Conservation (phyloP, 2,113 vertebrate genomes). For the Cinclus mexicanus region DNA sequence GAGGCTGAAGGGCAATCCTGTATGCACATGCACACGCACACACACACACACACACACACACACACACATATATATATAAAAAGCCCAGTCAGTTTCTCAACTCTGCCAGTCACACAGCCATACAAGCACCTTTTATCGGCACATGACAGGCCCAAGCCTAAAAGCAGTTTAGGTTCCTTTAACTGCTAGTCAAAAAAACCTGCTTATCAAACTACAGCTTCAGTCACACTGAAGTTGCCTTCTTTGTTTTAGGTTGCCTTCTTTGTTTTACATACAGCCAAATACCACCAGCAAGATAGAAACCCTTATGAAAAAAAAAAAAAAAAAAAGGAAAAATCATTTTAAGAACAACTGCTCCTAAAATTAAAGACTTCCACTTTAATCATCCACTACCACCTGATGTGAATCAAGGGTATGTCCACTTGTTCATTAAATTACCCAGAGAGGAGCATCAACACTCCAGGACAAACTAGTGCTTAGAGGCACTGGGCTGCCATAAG, state of each 20-base stretch:
- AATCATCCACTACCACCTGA: too few species aligned
- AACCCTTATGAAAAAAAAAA: not conserved
- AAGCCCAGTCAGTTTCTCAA: not conserved
- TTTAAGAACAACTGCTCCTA: not conserved
- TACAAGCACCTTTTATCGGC: not conserved
- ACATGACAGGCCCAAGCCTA: not conserved
- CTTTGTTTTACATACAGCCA: not conserved
- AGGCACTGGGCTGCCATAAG: not conserved
- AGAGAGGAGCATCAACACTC: accelerated
- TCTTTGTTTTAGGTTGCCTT: not conserved
- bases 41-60: too few species aligned
- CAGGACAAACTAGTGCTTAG: not conserved
- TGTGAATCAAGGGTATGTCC: not conserved
- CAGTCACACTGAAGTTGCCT: not conserved
- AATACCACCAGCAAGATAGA: not conserved
- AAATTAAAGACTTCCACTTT: not conserved
- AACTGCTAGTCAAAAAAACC: not conserved
- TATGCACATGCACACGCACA: too few species aligned
- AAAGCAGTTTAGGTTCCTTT: not conserved
- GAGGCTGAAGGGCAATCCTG: not conserved
- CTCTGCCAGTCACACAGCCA: accelerated
- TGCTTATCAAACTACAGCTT: not conserved
- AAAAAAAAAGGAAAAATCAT: not conserved
- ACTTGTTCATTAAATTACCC: not conserved
- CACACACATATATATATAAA: not conserved